These are phyloP conservation scores for Miltochrista miniata DNA, from an alignment of 2,888 invertebrate genomes.

Conservation along the genomic window DNA sequence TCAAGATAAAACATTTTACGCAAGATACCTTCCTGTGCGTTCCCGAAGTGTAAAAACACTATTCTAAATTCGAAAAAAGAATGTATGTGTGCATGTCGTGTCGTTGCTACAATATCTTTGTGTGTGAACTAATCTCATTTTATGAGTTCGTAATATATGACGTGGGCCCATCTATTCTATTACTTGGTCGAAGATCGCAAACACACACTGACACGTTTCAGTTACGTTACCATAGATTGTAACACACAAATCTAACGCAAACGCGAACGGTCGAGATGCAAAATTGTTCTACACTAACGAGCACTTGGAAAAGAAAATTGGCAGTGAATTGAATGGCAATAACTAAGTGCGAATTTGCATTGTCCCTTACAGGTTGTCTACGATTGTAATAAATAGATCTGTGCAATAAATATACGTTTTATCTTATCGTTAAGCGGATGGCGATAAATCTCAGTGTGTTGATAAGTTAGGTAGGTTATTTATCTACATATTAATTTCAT, in stretches of 20 bases:
- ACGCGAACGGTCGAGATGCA: constrained; percentile 29
- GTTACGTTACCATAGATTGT: constrained; percentile 25
- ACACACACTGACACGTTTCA: constrained; percentile 29
- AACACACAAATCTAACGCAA: constrained; percentile 31
- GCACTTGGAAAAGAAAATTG: constrained; percentile 52
- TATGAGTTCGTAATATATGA: too few species aligned
- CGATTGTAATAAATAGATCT: constrained; percentile 62
- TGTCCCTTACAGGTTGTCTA: constrained; percentile 53
- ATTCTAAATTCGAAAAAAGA: too few species aligned
- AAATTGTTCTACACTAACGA: constrained; percentile 40
- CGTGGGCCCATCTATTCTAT: too few species aligned
- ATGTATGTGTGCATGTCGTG: too few species aligned
- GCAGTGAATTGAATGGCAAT: constrained; percentile 50
- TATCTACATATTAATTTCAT: constrained; percentile 38
- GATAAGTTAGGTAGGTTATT: constrained; percentile 49
- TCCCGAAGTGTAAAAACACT: too few species aligned
- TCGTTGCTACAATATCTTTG: too few species aligned
- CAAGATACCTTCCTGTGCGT: too few species aligned
- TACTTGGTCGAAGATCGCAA: too few species aligned
- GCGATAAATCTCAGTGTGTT: constrained; percentile 61
- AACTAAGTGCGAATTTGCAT: constrained; percentile 66
- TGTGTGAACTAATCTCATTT: too few species aligned
- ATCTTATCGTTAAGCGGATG: constrained; percentile 56
- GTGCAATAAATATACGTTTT: constrained; percentile 65
- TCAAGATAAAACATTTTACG: too few species aligned